phyloP scores from a whole-genome alignment of 2,888 invertebrate species.

The Campoplex capitator region DNA sequence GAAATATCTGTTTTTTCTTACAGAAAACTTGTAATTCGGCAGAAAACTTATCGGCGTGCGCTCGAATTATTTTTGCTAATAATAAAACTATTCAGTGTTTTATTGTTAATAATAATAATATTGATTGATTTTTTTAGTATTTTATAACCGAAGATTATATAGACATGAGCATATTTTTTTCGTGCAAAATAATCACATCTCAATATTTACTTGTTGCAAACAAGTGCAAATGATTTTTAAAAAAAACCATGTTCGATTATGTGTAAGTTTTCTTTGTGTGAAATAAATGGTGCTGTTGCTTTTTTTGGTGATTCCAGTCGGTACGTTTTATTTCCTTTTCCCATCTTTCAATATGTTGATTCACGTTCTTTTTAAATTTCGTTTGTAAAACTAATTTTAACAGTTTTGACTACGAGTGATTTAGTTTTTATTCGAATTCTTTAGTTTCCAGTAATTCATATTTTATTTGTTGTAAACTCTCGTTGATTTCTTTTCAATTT shows the following conservation, averaged over 20 bases:
- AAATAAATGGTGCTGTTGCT: constrained; percentile 84
- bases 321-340: constrained; percentile 80
- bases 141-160: constrained; percentile 1
- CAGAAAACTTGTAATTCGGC: not conserved
- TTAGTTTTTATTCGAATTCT: constrained; percentile 36
- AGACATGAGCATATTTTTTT: constrained; percentile 2
- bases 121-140: constrained; percentile 20
- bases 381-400: not conserved
- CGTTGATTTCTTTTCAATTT: not conserved
- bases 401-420: not conserved
- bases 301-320: constrained; percentile 76
- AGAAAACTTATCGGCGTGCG: not conserved
- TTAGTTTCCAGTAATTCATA: constrained; percentile 38
- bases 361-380: not conserved
- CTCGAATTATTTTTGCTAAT: not conserved
- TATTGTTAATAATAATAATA: constrained; percentile 36
- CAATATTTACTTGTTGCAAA: constrained; percentile 39
- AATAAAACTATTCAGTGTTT: not conserved
- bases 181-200: not conserved
- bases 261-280: constrained; percentile 76
- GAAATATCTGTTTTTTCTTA: not conserved
- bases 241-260: constrained; percentile 62
- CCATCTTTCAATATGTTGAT: constrained; percentile 68
- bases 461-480: not conserved
- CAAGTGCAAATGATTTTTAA: constrained; percentile 25